These are phyloP conservation scores for Halichondria panicea DNA, from an alignment of 37 sponge, comb jelly and placozoan genomes.

Conservation along the genomic window DNA sequence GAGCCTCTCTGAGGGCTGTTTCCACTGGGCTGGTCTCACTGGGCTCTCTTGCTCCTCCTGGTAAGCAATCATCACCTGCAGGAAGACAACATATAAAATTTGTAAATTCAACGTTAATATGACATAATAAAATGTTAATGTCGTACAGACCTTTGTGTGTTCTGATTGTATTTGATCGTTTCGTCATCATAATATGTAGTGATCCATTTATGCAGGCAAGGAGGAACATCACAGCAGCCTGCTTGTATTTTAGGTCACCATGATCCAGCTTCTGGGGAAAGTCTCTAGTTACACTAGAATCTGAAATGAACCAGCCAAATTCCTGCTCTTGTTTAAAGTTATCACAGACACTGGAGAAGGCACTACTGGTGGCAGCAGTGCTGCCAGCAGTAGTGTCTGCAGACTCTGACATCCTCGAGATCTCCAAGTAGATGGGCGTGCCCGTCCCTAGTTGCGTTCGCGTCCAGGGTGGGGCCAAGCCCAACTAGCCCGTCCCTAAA, in stretches of 20 bases:
- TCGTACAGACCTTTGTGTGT: slow-evolving; percentile 17
- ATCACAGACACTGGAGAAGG: slow-evolving; percentile 3
- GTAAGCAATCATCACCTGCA: slow-evolving; percentile 60
- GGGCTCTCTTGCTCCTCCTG: slow-evolving; percentile 56
- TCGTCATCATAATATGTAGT: slow-evolving; percentile 45
- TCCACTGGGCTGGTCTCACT: slow-evolving; percentile 12
- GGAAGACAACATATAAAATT: neutral
- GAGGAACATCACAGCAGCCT: slow-evolving; percentile 59
- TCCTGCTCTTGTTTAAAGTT: slow-evolving; percentile 11
- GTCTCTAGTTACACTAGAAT: neutral
- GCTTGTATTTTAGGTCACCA: neutral
- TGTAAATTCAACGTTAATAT: no score
- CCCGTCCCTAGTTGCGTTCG: no score
- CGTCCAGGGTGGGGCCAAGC: no score
- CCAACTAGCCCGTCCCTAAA: no score
- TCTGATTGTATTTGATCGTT: slow-evolving; percentile 24
- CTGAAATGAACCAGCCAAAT: slow-evolving; percentile 34
- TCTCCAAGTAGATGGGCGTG: no score
- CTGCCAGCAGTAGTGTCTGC: no score
- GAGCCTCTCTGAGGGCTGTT: slow-evolving; percentile 69
- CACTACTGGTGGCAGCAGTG: no score
- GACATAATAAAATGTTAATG: no score
- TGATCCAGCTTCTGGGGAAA: neutral
- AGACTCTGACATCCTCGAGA: no score
- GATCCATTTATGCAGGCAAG: neutral